Evolutionary conservation across 2,113 vertebrate genomes (phyloP), one percentile per base, ranked within the genome.

Genomic region (Tapirus terrestris): DNA sequence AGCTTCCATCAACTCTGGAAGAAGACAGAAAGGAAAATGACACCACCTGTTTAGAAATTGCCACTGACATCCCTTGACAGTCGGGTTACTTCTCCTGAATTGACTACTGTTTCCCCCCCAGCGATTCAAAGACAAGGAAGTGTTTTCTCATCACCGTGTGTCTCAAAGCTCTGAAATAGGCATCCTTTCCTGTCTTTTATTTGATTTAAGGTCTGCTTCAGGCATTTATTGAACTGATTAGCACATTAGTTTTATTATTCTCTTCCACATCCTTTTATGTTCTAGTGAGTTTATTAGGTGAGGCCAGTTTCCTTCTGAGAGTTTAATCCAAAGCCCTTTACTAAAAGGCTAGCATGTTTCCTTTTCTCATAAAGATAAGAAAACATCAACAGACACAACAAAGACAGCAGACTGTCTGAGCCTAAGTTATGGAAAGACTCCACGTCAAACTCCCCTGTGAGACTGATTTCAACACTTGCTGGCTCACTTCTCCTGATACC

Each of bases 331-430:
- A 94, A 97, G 20, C 48, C 79, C 90, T 94, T 97, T 95, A 79
- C 95, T 77, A 87, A 33, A 95, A 94, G 95, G 61, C 89, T 73
- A 51, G n/a, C 10, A 23, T 92, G 83, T 96, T 97, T 98, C 97
- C 96, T 97, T 90, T 97, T 80, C 96, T 95, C 90, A 81, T 98
- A 97, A 98, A 97, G 96, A 97, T 97, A 98, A 98, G 97, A 77
- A 94, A 95, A 95, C 21, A 79, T 97, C 90, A 97, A 29, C 33
- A 95, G 83, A 6, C 77, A 72, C 45, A 92, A 81, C 79, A 45
- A 94, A 95, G 94, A 81, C 80, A 97, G 58, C 81, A 92, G 94
- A 91, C 61, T 75, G 63, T 95, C 92, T 94, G 79, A 85, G 85
- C 39, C 79, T 63, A 45, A 86, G 56, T 81, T 94, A 81, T 10